Conservation (phyloP, 2,888 invertebrate species). For the Drosophila infuscata region DNA sequence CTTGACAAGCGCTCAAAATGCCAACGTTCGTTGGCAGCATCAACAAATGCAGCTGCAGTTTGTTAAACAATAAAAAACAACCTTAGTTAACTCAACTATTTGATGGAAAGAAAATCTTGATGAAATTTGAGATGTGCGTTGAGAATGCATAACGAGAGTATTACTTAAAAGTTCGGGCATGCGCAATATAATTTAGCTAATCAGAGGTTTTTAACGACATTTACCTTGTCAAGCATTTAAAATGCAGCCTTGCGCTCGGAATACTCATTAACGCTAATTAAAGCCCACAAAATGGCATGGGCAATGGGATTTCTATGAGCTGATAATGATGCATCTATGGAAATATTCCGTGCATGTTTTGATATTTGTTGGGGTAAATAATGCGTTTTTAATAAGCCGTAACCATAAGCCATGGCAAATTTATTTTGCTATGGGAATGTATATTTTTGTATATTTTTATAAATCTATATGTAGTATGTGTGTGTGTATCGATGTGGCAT, state of each 20-base stretch:
- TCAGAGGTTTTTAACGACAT: slow-evolving; percentile 8
- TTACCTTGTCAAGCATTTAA: slow-evolving; percentile 32
- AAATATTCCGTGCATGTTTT: slow-evolving; percentile 56
- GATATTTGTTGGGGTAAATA: slow-evolving; percentile 45
- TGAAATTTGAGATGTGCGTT: neutral
- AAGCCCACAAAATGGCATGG: slow-evolving; percentile 34
- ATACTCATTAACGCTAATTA: slow-evolving; percentile 43
- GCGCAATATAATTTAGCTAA: neutral
- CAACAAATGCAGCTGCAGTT: slow-evolving; percentile 30
- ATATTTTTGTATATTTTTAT: no score
- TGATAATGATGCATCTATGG: slow-evolving; percentile 4
- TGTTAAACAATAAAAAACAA: neutral
- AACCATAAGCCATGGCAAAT: slow-evolving; percentile 48
- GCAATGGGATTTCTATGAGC: slow-evolving; percentile 21
- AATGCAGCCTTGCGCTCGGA: slow-evolving; percentile 24
- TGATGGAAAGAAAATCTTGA: neutral
- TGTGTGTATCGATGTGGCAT: slow-evolving; percentile 6
- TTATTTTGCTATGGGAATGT: slow-evolving; percentile 17
- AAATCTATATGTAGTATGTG: no score
- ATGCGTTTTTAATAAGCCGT: slow-evolving; percentile 65
- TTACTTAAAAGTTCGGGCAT: neutral
- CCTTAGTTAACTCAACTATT: neutral
- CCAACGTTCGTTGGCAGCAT: neutral
- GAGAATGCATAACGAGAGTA: neutral
- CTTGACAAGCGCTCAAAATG: neutral